Evolutionary conservation across 2,113 vertebrate species (phyloP).

Genomic region (Dissostichus mawsoni): DNA sequence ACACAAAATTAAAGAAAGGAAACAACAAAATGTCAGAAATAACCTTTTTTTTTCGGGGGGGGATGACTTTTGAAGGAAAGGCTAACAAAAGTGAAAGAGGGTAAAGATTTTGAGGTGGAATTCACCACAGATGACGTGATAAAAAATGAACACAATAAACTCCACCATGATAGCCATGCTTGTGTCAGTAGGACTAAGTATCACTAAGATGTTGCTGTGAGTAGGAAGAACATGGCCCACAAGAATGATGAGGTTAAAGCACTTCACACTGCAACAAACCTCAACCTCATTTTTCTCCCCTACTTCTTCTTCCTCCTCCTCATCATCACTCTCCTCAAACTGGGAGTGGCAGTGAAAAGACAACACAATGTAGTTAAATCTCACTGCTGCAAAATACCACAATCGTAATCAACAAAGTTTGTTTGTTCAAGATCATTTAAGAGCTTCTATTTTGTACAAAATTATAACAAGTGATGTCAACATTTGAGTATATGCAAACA

Average conservation of each 20-base stretch:
- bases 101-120: neutral
- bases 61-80: constrained; percentile 24
- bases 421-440: neutral
- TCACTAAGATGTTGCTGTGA: constrained; percentile 22
- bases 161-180: constrained; percentile 11
- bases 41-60: neutral
- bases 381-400: neutral
- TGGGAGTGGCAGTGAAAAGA: constrained; percentile 60
- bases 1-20: constrained; percentile 21
- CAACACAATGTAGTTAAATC: constrained; percentile 17
- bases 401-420: neutral
- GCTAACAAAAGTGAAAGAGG: neutral
- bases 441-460: neutral
- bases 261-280: constrained; percentile 68
- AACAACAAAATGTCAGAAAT: neutral
- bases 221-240: neutral
- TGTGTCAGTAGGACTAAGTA: constrained; percentile 2
- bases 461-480: neutral
- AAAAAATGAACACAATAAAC: constrained; percentile 16
- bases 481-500: constrained; percentile 51
- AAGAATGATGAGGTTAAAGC: constrained; percentile 20
- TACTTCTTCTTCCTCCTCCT: constrained; percentile 67
- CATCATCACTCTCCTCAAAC: constrained; percentile 79
- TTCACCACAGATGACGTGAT: constrained; percentile 31
- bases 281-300: constrained; percentile 67